Base-by-base conservation (phyloP, 2,888 invertebrate genomes). In the Byasa hedistus region DNA sequence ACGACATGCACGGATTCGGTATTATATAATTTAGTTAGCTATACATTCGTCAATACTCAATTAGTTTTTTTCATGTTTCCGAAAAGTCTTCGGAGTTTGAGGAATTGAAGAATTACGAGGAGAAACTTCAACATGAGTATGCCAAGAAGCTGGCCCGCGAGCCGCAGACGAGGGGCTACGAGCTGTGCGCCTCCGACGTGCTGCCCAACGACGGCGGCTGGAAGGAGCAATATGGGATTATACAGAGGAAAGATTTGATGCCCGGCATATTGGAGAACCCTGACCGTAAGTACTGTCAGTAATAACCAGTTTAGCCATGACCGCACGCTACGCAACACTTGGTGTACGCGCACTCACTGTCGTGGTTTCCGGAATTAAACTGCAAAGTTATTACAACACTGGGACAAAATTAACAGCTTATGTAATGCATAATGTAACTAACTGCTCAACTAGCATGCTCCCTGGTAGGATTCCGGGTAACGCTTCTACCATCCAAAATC, bases 161-260 rank as follows among this genome's bases (percentile, higher is more conserved):
- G 3, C 76, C 82, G 0, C 73, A 76, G 3, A 79, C 79, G 0
- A 85, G 86, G 65, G 75, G 82, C 54, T 85, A 80, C 75, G 21
- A 36, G n/a, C 39, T 57, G 2, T 22, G 15, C 22, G 10, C 44
- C 10, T 75, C 72, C 56, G 71, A 85, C 51, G 69, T 75, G 12
- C 52, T 69, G 0, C 69, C 67, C 0, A 21, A 19, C 3, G 44
- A 39, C 19, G 21, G 22, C 66, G 1, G 67, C 65, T 76, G 79
- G 76, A 73, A 57, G 27, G 24, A 69, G 2, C 60, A 73, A 21
- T 54, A 57, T 5, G 78, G 76, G 0, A 71, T 84, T 10, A 68
- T 88, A 19, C 68, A 69, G 2, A 76, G 85, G 57, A 68, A 64
- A 8, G 81, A 85, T 58, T 72, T 87, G n/a, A 73, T 75, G 64